phyloP scores from a whole-genome alignment of 1,140 invertebrate genomes.

The Drosophila varians region DNA sequence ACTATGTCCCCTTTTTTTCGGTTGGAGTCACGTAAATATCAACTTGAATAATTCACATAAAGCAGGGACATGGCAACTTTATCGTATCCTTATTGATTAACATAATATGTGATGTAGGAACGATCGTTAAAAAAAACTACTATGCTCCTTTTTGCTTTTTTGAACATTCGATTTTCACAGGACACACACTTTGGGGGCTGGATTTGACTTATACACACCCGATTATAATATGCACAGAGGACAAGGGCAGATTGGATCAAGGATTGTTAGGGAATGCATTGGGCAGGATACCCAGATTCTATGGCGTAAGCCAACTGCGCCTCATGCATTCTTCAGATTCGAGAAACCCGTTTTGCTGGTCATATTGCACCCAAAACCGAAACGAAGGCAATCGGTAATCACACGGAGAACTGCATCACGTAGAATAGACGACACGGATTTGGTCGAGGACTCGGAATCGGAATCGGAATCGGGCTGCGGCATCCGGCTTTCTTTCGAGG shows the following conservation, averaged over 20 bases:
- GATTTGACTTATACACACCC: slow-evolving; percentile 12
- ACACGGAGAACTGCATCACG: slow-evolving; percentile 40
- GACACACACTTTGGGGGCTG: slow-evolving; percentile 4
- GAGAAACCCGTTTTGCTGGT: background rate
- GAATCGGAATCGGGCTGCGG: slow-evolving; percentile 3
- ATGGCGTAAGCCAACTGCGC: background rate
- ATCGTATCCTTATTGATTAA: slow-evolving; percentile 39
- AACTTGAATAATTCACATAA: slow-evolving; percentile 44
- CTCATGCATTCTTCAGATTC: slow-evolving; percentile 29
- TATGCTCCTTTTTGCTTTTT: background rate
- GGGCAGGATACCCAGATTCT: background rate
- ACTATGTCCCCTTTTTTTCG: background rate
- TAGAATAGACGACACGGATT: slow-evolving; percentile 31
- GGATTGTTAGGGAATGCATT: slow-evolving; percentile 27
- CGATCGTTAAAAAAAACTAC: slow-evolving; percentile 38
- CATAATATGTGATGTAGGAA: slow-evolving; percentile 32
- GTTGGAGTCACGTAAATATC: slow-evolving; percentile 38
- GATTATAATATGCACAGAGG: slow-evolving; percentile 18
- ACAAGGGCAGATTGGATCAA: slow-evolving; percentile 28
- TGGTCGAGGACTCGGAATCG: slow-evolving; percentile 17
- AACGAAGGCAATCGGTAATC: slow-evolving; percentile 19
- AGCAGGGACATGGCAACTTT: slow-evolving; percentile 19
- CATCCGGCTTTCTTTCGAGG: slow-evolving; percentile 28
- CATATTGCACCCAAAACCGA: slow-evolving; percentile 11
- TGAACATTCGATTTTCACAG: background rate